Evolutionary conservation across 2,797 vertebrate species (phyloP).

Genomic region (Lindbergichthys nudifrons): DNA sequence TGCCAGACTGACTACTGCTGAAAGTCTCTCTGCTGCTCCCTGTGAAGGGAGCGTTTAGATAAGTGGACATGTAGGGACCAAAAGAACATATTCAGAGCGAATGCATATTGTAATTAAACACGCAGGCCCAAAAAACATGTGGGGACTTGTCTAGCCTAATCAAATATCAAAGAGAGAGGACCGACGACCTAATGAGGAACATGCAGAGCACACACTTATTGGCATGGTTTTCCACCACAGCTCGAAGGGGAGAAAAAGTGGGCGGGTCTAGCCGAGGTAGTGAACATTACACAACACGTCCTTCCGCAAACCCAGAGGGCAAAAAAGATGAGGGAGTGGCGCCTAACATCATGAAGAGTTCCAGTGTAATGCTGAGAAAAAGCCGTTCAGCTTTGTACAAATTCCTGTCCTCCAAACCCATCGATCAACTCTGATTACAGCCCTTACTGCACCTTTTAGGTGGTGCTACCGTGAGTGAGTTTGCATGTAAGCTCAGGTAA

Average conservation of each 20-base stretch:
- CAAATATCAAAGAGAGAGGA: conserved; percentile 4
- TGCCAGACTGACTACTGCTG: conserved; percentile 47
- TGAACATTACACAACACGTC: conserved; percentile 32
- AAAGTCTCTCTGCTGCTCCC: conserved; percentile 42
- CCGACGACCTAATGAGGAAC: conserved; percentile 15
- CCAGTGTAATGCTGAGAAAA: conserved; percentile 3
- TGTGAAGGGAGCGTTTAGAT: background rate
- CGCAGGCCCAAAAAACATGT: background rate
- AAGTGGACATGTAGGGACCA: conserved; percentile 16
- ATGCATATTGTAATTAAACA: background rate
- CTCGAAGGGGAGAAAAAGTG: conserved; percentile 14
- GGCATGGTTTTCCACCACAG: background rate
- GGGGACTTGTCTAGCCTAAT: background rate
- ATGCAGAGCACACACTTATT: background rate
- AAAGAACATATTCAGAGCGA: background rate
- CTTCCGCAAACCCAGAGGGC: conserved; percentile 47
- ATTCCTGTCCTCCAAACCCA: conserved; percentile 21
- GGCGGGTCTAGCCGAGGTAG: conserved; percentile 27
- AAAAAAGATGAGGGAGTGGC: conserved; percentile 49
- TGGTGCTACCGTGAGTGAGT: background rate
- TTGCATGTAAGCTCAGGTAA: conserved; percentile 5
- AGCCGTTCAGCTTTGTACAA: conserved; percentile 24
- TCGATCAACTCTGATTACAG: conserved; percentile 17
- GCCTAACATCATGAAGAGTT: conserved; percentile 14
- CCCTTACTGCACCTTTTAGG: background rate